Base-by-base conservation (phyloP, 2,113 vertebrate genomes). In the Phaetusa simplex region DNA sequence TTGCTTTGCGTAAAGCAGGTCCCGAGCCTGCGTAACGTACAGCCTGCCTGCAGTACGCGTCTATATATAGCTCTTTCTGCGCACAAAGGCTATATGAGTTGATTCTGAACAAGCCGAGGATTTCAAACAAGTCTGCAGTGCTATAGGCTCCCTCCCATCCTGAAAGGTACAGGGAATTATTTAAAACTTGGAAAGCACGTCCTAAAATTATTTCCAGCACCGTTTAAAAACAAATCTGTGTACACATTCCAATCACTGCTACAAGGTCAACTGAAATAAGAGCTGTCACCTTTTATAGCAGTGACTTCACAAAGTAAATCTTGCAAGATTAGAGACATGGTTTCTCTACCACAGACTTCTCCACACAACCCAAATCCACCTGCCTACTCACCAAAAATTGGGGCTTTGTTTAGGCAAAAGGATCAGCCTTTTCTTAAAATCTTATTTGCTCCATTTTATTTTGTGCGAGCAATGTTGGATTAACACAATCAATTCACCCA, bases 61-160 rank as follows among this genome's bases (percentile, higher is more conserved):
- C 96, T 96, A 96, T 95, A 97, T 96, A 95, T 88, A 96, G 96
- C 80, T 93, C 76, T 52, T 91, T 74, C 79, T 96, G 94, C 30
- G 43, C 97, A 96, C 95, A 92, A 90, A 93, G 86, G 74, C 90
- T 86, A 56, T 43, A 85, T 14, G 83, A 94, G 86, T 34, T 84
- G 94, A 91, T 91, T 94, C 91, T 71, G 76, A 97, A 61, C 80
- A 62, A 92, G 93, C 78, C 43, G 76, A 95, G 93, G 84, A 64
- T 95, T 97, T 93, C 55, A 45, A 96, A 92, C 67, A 53, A 64
- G 42, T 34, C 96, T 90, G 87, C 90, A 79, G 69, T 24, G 84
- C 93, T 82, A 50, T 20, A 67, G 82, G 38, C n/a, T 80, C 84
- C 42, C 76, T 88, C 81, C 71, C 4, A 2, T 50, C 34, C 91